Conservation (phyloP, 2,113 vertebrate genomes). For the Apodemus sylvaticus region DNA sequence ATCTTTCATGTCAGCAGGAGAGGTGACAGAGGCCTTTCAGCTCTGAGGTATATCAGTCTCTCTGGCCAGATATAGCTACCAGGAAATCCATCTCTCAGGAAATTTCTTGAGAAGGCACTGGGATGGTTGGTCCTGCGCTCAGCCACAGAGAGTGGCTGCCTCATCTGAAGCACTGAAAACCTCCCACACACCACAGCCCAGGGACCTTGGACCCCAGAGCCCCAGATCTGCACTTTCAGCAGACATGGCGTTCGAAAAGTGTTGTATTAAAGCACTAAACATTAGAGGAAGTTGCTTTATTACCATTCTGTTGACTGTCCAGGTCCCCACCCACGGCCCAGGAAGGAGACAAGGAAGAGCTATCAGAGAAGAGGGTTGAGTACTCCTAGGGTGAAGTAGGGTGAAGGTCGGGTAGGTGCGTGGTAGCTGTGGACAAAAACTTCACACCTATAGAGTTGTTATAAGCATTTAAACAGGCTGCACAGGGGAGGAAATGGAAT, state of each 20-base stretch:
- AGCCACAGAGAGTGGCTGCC: not conserved
- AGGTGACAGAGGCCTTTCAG: not conserved
- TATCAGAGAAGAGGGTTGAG: not conserved
- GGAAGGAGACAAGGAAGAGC: not conserved
- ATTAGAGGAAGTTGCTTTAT: not conserved
- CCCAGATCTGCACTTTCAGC: not conserved
- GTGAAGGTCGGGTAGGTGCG: not conserved
- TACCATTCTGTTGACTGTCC: not conserved
- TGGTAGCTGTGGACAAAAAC: not conserved
- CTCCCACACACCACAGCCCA: not conserved
- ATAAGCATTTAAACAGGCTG: not conserved
- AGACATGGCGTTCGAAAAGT: not conserved
- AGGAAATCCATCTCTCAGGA: not conserved
- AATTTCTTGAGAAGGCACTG: not conserved
- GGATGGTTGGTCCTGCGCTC: no score
- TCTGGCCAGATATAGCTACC: not conserved
- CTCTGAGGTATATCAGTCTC: not conserved
- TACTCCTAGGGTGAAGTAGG: not conserved
- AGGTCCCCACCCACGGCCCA: rapidly evolving
- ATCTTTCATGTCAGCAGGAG: not conserved
- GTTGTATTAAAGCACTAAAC: not conserved
- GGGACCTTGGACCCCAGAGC: no score
- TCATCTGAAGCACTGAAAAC: not conserved
- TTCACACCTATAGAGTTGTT: not conserved
- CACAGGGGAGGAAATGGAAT: not conserved